These are phyloP conservation scores for Anguilla rostrata DNA, from an alignment of 2,113 vertebrate species.

Conservation along the genomic window DNA sequence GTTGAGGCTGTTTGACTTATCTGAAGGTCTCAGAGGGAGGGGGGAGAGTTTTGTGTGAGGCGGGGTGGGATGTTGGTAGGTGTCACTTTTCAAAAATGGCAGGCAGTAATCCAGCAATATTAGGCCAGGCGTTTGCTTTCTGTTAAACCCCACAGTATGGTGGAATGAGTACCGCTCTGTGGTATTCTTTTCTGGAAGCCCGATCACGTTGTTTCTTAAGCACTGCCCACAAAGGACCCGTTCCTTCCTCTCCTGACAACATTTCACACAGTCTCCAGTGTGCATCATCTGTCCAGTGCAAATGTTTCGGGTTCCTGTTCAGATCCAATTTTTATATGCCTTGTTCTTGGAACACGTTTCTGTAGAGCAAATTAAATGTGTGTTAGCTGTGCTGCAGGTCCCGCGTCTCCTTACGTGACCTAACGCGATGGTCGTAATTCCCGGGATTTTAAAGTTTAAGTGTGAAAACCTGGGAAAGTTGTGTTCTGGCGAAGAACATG, in stretches of 20 bases:
- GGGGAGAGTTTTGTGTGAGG: slow-evolving; percentile 31
- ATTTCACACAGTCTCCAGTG: slow-evolving; percentile 50
- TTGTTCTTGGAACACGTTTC: slow-evolving; percentile 38
- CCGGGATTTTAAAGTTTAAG: slow-evolving; percentile 7
- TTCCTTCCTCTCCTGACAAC: slow-evolving; percentile 53
- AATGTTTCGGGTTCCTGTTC: not conserved
- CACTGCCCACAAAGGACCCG: slow-evolving; percentile 4
- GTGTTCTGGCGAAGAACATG: slow-evolving; percentile 10
- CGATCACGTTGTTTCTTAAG: slow-evolving; percentile 42
- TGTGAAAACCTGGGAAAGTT: slow-evolving; percentile 22
- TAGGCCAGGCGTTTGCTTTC: slow-evolving; percentile 44
- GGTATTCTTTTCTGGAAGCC: slow-evolving; percentile 23
- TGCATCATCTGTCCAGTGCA: slow-evolving; percentile 30
- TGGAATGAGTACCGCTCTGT: slow-evolving; percentile 44
- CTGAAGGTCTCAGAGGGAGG: slow-evolving; percentile 27
- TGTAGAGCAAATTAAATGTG: slow-evolving; percentile 14
- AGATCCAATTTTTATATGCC: slow-evolving; percentile 21
- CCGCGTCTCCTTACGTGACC: not conserved
- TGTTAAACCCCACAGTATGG: slow-evolving; percentile 47
- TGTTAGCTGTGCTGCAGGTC: not conserved
- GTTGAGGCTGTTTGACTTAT: slow-evolving; percentile 37
- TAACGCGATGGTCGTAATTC: slow-evolving; percentile 5
- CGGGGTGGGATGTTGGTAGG: slow-evolving; percentile 25
- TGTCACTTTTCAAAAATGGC: slow-evolving; percentile 57
- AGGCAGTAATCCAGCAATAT: slow-evolving; percentile 52